Percentiles rank a stretch among this genome's conserved stretches.
These are phyloP conservation scores for Alethe castanea DNA, from an alignment of 2,113 vertebrate genomes.

Conservation along the genomic window DNA sequence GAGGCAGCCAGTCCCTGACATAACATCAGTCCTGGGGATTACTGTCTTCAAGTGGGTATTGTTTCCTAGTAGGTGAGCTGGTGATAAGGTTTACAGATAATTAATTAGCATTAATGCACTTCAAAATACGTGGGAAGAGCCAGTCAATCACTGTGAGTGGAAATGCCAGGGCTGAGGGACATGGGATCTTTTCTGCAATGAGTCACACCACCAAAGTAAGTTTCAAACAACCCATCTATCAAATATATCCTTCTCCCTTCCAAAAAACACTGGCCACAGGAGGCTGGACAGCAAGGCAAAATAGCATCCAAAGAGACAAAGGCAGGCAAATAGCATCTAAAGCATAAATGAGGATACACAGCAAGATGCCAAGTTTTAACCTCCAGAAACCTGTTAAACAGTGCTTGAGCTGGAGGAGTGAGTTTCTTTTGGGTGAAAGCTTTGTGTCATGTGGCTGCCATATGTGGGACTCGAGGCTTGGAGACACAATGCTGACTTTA, in stretches of 20 bases:
- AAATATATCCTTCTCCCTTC: neutral
- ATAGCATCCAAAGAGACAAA: neutral
- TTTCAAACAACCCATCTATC: neutral
- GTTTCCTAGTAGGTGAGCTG: neutral
- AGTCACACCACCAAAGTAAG: neutral
- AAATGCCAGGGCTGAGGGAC: neutral
- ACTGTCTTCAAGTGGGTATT: neutral
- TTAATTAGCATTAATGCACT: neutral
- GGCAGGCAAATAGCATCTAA: neutral
- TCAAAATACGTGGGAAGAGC: neutral
- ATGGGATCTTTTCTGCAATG: neutral
- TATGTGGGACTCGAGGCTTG: neutral
- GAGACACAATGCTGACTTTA: neutral
- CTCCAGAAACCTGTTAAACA: neutral
- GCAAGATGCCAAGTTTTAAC: neutral
- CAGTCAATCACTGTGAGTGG: neutral
- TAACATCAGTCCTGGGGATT: neutral
- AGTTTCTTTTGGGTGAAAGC: neutral
- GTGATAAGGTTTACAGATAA: slow-evolving; percentile 4
- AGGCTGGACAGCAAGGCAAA: neutral
- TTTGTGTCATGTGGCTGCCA: neutral
- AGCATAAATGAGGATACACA: neutral
- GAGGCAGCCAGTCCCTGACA: neutral
- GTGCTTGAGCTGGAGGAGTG: neutral
- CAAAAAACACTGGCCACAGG: neutral